phyloP scores from a whole-genome alignment of 2,113 vertebrate genomes.

The Sakesphorus luctuosus region DNA sequence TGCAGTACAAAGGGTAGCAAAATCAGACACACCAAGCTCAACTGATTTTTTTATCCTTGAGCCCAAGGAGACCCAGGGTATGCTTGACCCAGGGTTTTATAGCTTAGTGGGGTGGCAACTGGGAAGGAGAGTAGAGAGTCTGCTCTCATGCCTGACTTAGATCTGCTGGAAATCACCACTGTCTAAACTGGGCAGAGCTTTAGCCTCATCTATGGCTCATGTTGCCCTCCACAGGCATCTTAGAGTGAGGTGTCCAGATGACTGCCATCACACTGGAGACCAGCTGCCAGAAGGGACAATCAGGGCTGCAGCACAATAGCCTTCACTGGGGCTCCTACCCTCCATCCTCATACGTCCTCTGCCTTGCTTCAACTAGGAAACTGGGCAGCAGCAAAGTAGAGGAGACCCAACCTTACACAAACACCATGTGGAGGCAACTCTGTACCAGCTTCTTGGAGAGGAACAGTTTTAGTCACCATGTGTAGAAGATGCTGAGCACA shows the following conservation, averaged over 20 bases:
- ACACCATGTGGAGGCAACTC: not conserved
- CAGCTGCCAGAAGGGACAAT: not conserved
- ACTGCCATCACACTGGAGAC: not conserved
- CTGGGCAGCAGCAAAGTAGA: not conserved
- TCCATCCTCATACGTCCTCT: not conserved
- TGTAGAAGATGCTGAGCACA: not conserved
- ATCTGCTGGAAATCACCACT: not conserved
- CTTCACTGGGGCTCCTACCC: not conserved
- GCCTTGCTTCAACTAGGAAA: not conserved
- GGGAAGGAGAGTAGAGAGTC: not conserved
- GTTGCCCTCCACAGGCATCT: not conserved
- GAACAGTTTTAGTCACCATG: rapidly evolving
- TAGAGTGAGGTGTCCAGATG: not conserved
- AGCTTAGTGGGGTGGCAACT: not conserved
- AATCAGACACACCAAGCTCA: not conserved
- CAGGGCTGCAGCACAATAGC: not conserved
- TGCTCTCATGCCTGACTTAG: not conserved
- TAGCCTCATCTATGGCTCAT: not conserved
- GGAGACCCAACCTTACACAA: not conserved
- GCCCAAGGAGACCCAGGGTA: not conserved
- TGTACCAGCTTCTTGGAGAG: not conserved
- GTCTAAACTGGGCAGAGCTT: not conserved
- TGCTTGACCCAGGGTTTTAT: not conserved
- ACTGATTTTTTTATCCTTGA: not conserved
- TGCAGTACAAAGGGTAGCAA: not conserved